Evolutionary conservation across 2,113 vertebrate genomes (phyloP).

Genomic region (Antechinus flavipes): DNA sequence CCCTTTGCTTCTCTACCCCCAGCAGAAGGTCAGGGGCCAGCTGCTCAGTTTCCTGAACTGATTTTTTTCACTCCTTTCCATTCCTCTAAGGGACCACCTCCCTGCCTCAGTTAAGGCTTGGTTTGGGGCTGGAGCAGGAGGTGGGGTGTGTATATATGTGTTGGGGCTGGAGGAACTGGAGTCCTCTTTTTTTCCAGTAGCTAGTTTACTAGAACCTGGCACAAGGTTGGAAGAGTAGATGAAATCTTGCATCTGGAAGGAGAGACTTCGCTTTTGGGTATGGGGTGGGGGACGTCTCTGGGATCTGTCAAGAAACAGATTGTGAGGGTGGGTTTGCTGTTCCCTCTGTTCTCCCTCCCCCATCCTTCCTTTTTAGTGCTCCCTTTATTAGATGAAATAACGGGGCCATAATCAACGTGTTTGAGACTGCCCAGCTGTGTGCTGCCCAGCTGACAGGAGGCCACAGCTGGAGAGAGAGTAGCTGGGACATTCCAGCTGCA

Average conservation of each 20-base stretch:
- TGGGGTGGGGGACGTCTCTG: neutral
- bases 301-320: slow-evolving; percentile 1
- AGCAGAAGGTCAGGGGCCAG: neutral
- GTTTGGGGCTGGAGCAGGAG: neutral
- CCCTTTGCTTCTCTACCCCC: neutral
- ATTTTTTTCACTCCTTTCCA: no score
- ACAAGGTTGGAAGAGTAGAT: neutral
- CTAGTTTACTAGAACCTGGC: neutral
- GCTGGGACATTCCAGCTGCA: slow-evolving; percentile 23
- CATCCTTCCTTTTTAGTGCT: neutral
- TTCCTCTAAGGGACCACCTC: accelerated
- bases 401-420: neutral
- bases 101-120: neutral
- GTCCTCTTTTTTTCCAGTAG: neutral
- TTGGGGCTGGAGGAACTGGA: neutral
- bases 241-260: neutral
- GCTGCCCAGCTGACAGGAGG: slow-evolving; percentile 26
- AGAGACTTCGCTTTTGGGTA: neutral
- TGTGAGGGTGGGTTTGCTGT: neutral
- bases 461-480: slow-evolving; percentile 23
- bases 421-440: neutral
- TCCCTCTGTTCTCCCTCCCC: neutral
- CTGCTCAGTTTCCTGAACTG: no score
- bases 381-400: slow-evolving; percentile 5
- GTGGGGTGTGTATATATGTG: accelerated